These are phyloP conservation scores for Psammodynastes pulverulentus DNA, from an alignment of 2,113 vertebrate genomes.

Conservation along the genomic window DNA sequence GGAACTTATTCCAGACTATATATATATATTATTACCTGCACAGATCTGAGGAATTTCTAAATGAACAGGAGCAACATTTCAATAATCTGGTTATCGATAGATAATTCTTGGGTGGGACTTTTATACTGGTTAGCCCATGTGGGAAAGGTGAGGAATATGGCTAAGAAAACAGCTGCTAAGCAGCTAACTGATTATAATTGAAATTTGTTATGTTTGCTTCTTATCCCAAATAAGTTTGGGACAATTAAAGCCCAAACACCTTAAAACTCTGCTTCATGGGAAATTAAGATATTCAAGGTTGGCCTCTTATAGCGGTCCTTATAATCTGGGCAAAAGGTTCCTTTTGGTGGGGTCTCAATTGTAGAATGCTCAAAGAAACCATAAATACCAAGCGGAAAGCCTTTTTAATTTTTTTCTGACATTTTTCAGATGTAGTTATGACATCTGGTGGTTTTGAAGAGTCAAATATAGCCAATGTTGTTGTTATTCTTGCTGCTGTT, in stretches of 20 bases:
- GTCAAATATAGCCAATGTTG: background rate
- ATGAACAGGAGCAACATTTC: background rate
- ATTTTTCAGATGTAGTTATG: background rate
- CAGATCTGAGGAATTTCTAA: background rate
- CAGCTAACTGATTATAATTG: background rate
- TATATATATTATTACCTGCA: background rate
- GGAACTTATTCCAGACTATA: background rate
- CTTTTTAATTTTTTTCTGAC: background rate
- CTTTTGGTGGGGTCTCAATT: background rate
- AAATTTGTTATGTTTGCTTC: background rate
- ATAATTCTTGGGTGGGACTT: background rate
- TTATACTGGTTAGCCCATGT: background rate
- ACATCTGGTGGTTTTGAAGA: background rate
- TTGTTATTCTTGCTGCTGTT: background rate
- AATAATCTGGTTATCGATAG: background rate
- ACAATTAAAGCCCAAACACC: background rate
- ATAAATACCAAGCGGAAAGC: background rate
- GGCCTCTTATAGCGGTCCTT: background rate
- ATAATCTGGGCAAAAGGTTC: background rate
- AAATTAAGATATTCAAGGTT: background rate
- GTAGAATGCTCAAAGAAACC: background rate
- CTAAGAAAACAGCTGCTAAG: background rate
- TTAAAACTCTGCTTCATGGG: background rate
- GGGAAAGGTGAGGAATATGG: background rate
- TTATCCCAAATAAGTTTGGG: background rate